Evolutionary conservation across 2,888 invertebrate species (phyloP).

Genomic region (Eurytoma adleriae): DNA sequence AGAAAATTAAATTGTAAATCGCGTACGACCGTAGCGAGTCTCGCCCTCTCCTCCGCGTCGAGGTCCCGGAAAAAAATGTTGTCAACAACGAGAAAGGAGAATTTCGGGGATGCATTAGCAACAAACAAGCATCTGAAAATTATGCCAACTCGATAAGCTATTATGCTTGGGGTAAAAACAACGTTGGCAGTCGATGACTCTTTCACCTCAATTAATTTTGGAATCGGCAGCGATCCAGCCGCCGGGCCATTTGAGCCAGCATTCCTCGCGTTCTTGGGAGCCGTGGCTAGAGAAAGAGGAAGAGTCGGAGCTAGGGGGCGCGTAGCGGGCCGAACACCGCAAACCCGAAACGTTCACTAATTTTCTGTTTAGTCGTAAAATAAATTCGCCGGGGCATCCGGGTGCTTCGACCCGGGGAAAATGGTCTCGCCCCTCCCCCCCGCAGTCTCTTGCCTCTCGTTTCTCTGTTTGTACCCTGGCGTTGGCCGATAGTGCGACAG

Average conservation of each 20-base stretch:
- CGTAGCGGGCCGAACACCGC: conserved; percentile 67
- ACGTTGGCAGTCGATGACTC: conserved; percentile 21
- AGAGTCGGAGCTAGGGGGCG: conserved; percentile 50
- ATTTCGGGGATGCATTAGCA: background rate
- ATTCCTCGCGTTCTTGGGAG: conserved; percentile 51
- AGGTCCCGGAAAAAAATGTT: background rate
- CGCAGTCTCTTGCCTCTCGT: conserved; percentile 56
- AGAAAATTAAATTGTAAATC: conserved; percentile 71
- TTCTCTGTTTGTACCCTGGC: conserved; percentile 35
- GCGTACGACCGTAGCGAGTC: conserved; percentile 2
- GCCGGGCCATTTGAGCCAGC: conserved; percentile 39
- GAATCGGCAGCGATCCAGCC: conserved; percentile 59
- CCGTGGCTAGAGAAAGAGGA: conserved; percentile 36
- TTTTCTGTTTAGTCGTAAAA: conserved; percentile 75
- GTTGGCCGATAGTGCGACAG: conserved; percentile 31
- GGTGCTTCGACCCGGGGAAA: conserved; percentile 68
- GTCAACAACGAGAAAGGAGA: background rate
- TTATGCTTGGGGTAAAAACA: background rate
- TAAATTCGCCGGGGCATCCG: conserved; percentile 70
- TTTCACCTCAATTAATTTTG: conserved; percentile 65
- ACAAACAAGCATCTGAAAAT: too few species aligned
- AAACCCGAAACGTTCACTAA: conserved; percentile 74
- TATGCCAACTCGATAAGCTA: background rate
- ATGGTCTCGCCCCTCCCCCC: conserved; percentile 63
- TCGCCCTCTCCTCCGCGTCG: background rate